A percentile compares a stretch with the other conserved stretches of the same genome.
These are phyloP conservation scores for Mythimna ferrago DNA, from an alignment of 2,888 invertebrate species.

Conservation along the genomic window DNA sequence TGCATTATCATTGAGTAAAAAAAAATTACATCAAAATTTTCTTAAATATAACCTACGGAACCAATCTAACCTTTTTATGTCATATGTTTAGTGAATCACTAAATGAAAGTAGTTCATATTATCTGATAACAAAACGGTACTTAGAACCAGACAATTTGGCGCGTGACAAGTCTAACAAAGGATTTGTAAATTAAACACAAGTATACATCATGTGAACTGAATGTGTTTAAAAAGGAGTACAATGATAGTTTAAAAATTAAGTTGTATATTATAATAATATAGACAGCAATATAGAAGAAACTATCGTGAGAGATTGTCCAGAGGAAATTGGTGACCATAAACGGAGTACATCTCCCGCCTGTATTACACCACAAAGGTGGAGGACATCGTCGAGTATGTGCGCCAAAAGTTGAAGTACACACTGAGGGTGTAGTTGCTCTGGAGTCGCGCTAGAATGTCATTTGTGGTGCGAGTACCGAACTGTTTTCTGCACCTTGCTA, in stretches of 20 bases:
- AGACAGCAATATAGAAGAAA: neutral
- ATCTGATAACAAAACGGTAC: slow-evolving; percentile 16
- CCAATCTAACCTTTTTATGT: neutral
- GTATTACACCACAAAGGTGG: too few relatives aligned
- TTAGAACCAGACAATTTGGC: slow-evolving; percentile 1
- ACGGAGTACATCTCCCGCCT: too few relatives aligned
- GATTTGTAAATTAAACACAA: slow-evolving; percentile 6
- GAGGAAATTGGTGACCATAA: neutral
- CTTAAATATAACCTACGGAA: slow-evolving; percentile 10
- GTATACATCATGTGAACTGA: neutral
- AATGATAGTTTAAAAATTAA: slow-evolving; percentile 5
- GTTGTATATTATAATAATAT: neutral
- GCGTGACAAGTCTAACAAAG: neutral
- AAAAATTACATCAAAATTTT: too few relatives aligned
- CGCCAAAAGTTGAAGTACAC: too few relatives aligned
- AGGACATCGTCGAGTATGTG: too few relatives aligned
- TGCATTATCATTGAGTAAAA: too few relatives aligned
- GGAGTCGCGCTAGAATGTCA: too few relatives aligned
- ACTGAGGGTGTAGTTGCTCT: too few relatives aligned
- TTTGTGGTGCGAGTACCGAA: too few relatives aligned
- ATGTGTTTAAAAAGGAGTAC: slow-evolving; percentile 2
- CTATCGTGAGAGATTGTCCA: neutral
- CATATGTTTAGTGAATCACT: slow-evolving; percentile 17
- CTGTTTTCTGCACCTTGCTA: too few relatives aligned
- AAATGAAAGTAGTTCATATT: neutral